Percentiles rank a stretch among this genome's conserved stretches.
These are phyloP conservation scores for Drosophila oshimai DNA, from an alignment of 1,140 invertebrate species.

Conservation along the genomic window DNA sequence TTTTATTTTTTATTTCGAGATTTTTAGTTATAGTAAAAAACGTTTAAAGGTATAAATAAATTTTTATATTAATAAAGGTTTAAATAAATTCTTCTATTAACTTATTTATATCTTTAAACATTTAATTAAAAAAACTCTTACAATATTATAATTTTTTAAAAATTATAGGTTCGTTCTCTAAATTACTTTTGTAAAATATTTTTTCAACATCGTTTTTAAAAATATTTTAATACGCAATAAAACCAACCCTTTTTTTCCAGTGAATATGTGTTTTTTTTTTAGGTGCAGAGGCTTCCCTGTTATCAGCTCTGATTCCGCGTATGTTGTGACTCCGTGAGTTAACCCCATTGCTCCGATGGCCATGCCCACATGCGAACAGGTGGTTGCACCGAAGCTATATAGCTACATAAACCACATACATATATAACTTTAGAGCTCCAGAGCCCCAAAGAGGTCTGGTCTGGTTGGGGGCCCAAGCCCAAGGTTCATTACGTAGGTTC, in stretches of 20 bases:
- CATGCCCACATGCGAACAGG: constrained; percentile 52
- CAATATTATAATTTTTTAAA: no score
- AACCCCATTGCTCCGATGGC: constrained; percentile 20
- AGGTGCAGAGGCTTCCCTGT: constrained; percentile 15
- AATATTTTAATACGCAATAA: neutral
- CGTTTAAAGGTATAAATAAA: no score
- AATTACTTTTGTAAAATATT: no score
- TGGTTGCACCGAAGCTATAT: constrained; percentile 63
- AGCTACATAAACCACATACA: neutral
- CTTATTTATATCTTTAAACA: no score
- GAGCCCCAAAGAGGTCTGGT: neutral
- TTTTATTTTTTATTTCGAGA: no score
- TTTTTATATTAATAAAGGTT: no score
- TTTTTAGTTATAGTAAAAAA: no score
- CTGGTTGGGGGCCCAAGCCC: constrained; percentile 36
- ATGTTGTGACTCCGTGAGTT: constrained; percentile 42
- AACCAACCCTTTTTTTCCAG: neutral
- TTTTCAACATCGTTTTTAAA: no score
- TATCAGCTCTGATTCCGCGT: constrained; percentile 45
- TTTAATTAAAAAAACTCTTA: no score
- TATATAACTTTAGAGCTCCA: neutral
- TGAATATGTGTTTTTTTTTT: neutral
- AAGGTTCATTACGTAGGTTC: constrained; percentile 70
- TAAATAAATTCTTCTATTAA: no score
- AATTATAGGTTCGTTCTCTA: no score